Evolutionary conservation across 2,888 invertebrate species (phyloP), one percentile per base, ranked within the genome.

Genomic region (Philaethria dido): DNA sequence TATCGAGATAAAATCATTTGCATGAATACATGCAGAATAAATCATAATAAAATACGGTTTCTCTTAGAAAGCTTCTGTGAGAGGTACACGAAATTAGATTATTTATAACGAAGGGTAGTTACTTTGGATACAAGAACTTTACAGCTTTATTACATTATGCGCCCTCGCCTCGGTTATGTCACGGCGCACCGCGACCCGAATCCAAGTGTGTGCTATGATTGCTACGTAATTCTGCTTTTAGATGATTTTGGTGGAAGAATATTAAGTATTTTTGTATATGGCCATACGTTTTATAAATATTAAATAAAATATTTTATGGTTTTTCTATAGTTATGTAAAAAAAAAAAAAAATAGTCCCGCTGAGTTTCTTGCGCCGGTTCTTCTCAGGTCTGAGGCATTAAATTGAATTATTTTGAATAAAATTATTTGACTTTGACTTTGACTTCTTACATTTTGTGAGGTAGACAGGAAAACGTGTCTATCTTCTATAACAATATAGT

Each of bases 1-100:
- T 50, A 50, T n/a, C 25, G 16, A n/a, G 42, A 54, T 66, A 66
- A 62, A 48, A 48, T 29, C 55, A 62, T 62, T 62, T 62, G 20
- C 36, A 62, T 62, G 66, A 48, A 63, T 63, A 63, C 36, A 59
- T 63, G 44, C 22, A 33, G 52, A 63, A 67, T 67, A 67, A 67
- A 67, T 59, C 59, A 59, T 50, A n/a, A 42, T 57, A 62, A 50
- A 55, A 67, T 48, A 59, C 50, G 44, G 9, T 33, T 57, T 39
- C 50, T 67, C 50, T 52, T 16, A 52, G 29, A 48, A 63, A 44
- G 16, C 22, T n/a, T n/a, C n/a, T n/a, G n/a, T 33, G 22, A 52
- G 29, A 16, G 29, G 47, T 33, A 13, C 22, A 55, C 18, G 45
- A 33, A n/a, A 59, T 59, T 44, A 45, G 29, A 29, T 45, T 54